Evolutionary conservation across 2,113 vertebrate species (phyloP).

Genomic region (Zosterops borbonicus): DNA sequence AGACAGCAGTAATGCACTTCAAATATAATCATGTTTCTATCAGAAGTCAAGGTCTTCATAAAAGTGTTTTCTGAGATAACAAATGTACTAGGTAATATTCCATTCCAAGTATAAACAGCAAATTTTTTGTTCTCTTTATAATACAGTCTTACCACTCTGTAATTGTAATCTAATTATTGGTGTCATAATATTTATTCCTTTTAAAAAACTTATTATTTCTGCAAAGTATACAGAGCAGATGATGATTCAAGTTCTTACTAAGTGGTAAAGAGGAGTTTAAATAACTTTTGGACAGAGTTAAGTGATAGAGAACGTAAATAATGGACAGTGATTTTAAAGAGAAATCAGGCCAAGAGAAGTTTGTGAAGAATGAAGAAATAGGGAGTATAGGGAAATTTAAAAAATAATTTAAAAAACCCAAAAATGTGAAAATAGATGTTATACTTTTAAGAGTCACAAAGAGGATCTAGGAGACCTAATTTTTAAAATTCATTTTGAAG

Average conservation of each 20-base stretch:
- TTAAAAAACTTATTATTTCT: not conserved
- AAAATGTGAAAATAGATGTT: not conserved
- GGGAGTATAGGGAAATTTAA: not conserved
- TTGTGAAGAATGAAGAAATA: not conserved
- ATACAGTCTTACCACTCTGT: not conserved
- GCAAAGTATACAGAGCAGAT: not conserved
- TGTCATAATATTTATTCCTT: not conserved
- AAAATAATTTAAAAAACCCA: not conserved
- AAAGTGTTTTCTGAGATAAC: not conserved
- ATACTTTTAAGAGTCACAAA: not conserved
- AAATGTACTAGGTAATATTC: not conserved
- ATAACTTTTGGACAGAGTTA: not conserved
- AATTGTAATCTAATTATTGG: not conserved
- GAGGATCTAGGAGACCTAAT: not conserved
- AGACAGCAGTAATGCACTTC: not conserved
- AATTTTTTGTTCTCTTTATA: not conserved
- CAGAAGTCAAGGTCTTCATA: not conserved
- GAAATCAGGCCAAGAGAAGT: not conserved
- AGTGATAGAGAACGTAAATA: not conserved
- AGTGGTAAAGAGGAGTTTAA: not conserved
- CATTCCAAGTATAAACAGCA: not conserved
- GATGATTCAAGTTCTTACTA: not conserved
- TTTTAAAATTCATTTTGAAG: not conserved
- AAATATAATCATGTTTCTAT: not conserved
- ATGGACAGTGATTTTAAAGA: not conserved